Conservation (phyloP, 2,797 vertebrate genomes). For the Perodicticus potto region DNA sequence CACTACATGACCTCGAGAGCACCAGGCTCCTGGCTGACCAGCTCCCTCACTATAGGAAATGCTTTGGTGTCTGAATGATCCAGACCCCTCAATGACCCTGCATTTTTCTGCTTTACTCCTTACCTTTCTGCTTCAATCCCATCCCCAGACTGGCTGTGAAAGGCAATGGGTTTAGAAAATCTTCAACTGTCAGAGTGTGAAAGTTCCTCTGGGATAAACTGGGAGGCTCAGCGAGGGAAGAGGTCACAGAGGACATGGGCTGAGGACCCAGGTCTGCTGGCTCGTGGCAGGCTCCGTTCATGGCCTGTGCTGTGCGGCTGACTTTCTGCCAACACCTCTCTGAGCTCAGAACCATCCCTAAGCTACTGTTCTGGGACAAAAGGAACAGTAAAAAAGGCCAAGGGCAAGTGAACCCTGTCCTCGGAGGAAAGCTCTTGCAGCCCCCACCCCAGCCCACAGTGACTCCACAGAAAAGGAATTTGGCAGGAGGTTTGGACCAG, state of each 20-base stretch:
- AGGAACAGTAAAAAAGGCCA: background rate
- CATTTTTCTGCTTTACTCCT: background rate
- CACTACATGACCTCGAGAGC: background rate
- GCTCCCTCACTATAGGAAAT: background rate
- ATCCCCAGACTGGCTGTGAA: background rate
- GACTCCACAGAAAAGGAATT: constrained; percentile 85
- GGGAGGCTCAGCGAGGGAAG: background rate
- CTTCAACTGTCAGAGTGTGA: background rate
- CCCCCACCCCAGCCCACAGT: background rate
- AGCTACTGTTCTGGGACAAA: background rate
- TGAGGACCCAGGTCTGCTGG: background rate
- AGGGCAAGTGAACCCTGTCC: background rate
- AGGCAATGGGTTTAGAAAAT: constrained; percentile 1
- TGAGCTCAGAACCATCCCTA: background rate
- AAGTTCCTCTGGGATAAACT: background rate
- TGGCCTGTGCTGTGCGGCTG: background rate
- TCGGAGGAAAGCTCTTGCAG: background rate
- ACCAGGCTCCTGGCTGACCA: background rate
- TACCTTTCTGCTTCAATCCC: background rate
- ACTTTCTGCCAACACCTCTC: background rate
- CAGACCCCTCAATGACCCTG: background rate
- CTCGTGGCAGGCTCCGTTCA: background rate
- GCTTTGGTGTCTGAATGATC: background rate
- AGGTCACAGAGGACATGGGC: background rate
- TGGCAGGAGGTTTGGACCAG: constrained; percentile 69